These are phyloP conservation scores for Andrena dorsata DNA, from an alignment of 2,888 invertebrate genomes.

Conservation along the genomic window DNA sequence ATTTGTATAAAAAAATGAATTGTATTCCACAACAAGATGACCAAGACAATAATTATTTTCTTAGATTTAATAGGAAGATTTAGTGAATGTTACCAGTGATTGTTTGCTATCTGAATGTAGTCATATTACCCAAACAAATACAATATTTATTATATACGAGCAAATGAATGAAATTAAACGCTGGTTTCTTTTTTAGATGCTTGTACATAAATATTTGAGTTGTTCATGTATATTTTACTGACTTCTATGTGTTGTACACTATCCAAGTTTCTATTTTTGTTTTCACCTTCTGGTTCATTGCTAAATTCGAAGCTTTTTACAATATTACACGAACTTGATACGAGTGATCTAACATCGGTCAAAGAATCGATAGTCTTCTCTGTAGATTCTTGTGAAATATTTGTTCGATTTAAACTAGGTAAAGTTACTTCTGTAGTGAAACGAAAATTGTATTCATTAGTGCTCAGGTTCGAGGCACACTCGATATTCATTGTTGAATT, in stretches of 20 bases:
- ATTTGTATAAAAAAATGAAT: conserved; percentile 33
- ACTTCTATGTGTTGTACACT: conserved; percentile 51
- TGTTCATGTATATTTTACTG: conserved; percentile 65
- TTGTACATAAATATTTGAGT: conserved; percentile 67
- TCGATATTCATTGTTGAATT: conserved; percentile 65
- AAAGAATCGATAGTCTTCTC: conserved; percentile 73
- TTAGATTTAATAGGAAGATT: conserved; percentile 22
- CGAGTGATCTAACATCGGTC: conserved; percentile 71
- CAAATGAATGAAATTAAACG: conserved; percentile 73
- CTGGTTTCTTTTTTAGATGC: conserved; percentile 82
- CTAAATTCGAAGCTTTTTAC: conserved; percentile 56
- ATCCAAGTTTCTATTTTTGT: conserved; percentile 56
- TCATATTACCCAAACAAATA: conserved; percentile 54
- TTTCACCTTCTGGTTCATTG: conserved; percentile 48
- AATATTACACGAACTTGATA: conserved; percentile 64
- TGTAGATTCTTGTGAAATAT: conserved; percentile 51
- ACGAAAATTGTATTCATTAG: conserved; percentile 63
- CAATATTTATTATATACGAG: conserved; percentile 17
- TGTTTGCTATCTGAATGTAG: conserved; percentile 29
- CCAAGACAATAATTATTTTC: conserved; percentile 11
- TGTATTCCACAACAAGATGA: conserved; percentile 22
- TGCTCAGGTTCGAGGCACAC: conserved; percentile 59
- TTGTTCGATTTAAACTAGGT: conserved; percentile 40
- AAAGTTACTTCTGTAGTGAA: conserved; percentile 56
- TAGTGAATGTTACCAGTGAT: conserved; percentile 13